Evolutionary conservation across 1,140 invertebrate genomes (phyloP), one percentile per base, ranked within the genome.

Genomic region (Caenorhabditis tropicalis): DNA sequence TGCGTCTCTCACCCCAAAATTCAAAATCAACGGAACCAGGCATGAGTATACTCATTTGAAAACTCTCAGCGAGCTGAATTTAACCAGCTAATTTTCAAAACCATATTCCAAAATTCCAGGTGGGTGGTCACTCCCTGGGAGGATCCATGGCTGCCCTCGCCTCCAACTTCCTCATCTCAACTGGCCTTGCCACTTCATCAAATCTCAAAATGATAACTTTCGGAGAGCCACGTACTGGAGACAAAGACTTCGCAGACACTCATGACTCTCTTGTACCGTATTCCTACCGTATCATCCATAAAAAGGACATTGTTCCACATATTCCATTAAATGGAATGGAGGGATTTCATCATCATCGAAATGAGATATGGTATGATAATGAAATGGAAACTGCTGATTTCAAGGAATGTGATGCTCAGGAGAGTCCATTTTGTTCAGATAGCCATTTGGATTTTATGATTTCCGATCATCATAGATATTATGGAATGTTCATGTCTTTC

Each of bases 51-150:
- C 0, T 21, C 31, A 29, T 65, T 15, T 46, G 43, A 46, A 46
- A 46, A 16, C 43, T 46, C 43, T 46, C 43, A 2, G 16, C 43
- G 43, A 15, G 4, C 29, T 29, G 29, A 39, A 16, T 15, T 5
- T 15, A 39, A 21, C n/a, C n/a, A 24, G 5, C 24, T 29, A 27
- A 1, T 65, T 21, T 33, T 5, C 0, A 21, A 39, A 39, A 65
- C 31, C 27, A 65, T 9, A 65, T 39, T 29, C 0, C 4, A 29
- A 10, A 15, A 24, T 39, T 43, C 9, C 33, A 74, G 56, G 49
- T 85, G n/a, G 81, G 79, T 24, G 87, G 87, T 1, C 87, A 87
- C 46, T 82, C 79, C 12, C 65, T 87, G 2, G 87, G 87, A 27
- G 87, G 87, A 1, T 39, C 86, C 24, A 79, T 87, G 36, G 86